Evolutionary conservation across 2,797 vertebrate species (phyloP), one percentile per base, ranked within the genome.

Genomic region (Percopsis omiscomaycus): DNA sequence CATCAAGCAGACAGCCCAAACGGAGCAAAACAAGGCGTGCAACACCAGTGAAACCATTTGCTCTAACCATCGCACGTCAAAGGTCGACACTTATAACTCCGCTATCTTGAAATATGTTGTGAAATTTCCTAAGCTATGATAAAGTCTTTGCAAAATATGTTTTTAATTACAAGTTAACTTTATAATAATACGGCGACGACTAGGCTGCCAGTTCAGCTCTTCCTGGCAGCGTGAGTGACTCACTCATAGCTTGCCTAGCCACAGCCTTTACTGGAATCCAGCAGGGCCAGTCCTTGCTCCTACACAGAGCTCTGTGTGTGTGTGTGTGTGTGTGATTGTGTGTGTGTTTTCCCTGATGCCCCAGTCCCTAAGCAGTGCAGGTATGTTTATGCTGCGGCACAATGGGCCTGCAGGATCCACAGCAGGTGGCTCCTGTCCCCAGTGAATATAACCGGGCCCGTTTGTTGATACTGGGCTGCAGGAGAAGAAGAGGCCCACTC

Each of bases 341-440:
- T 61, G 32, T 60, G 42, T 10, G 15, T 69, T 59, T 37, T 63
- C 60, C 61, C 62, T 50, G 55, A 69, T 66, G 66, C 55, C 51
- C 64, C 42, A 11, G 64, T 76, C 55, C 74, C 65, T n/a, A 16
- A 76, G 63, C 37, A 12, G 69, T 72, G 68, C 77, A 74, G 79
- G 78, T 84, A 82, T 89, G 79, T 88, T 88, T 82, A 75, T 47
- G 64, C 64, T 68, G 66, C 69, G 60, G 65, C 61, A 77, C 71
- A 86, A 82, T 76, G 68, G 67, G 69, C 79, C 84, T 81, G 81
- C 81, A 75, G 84, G 69, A 81, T 27, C 55, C 59, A 71, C 73
- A 74, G 84, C 90, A 91, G 87, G 83, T 90, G 86, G 81, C 76
- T 80, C 72, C 65, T 3, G 74, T 88, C 75, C 76, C 59, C 49